These are phyloP conservation scores for Elmis aenea DNA, from an alignment of 2,888 invertebrate genomes.

Conservation along the genomic window DNA sequence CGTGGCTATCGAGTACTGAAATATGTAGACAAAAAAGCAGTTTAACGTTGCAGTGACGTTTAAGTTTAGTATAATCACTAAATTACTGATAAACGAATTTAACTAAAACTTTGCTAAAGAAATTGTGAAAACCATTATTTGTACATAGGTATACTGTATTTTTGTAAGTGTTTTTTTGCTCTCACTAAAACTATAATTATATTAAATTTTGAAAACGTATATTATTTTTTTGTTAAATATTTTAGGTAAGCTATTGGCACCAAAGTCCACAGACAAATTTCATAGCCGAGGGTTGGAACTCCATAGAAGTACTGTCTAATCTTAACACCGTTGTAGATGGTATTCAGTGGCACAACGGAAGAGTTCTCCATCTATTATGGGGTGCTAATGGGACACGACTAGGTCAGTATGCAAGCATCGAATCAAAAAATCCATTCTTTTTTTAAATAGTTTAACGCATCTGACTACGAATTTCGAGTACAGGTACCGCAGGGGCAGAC, in stretches of 20 bases:
- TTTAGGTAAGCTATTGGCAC: slow-evolving; percentile 12
- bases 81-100: too few species aligned
- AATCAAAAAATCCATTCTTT: neutral
- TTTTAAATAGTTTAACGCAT: neutral
- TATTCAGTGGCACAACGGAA: slow-evolving; percentile 10
- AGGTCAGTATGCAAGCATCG: slow-evolving; percentile 3
- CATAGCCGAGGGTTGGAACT: slow-evolving; percentile 2
- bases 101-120: too few species aligned
- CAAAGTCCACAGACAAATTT: neutral
- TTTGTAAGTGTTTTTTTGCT: too few species aligned
- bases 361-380: slow-evolving; percentile 10
- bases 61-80: too few species aligned
- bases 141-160: too few species aligned
- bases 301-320: slow-evolving; percentile 6
- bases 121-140: too few species aligned
- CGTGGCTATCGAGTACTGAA: too few species aligned
- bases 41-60: too few species aligned
- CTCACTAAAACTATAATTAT: too few species aligned
- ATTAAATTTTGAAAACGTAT: too few species aligned
- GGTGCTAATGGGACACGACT: slow-evolving; percentile 6
- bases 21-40: too few species aligned
- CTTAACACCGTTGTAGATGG: slow-evolving; percentile 7
- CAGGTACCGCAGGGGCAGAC: slow-evolving; percentile 11
- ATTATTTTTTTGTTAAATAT: neutral
- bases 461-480: too few species aligned